Evolutionary conservation across 2,113 vertebrate genomes (phyloP).

Genomic region (Halichoerus grypus): DNA sequence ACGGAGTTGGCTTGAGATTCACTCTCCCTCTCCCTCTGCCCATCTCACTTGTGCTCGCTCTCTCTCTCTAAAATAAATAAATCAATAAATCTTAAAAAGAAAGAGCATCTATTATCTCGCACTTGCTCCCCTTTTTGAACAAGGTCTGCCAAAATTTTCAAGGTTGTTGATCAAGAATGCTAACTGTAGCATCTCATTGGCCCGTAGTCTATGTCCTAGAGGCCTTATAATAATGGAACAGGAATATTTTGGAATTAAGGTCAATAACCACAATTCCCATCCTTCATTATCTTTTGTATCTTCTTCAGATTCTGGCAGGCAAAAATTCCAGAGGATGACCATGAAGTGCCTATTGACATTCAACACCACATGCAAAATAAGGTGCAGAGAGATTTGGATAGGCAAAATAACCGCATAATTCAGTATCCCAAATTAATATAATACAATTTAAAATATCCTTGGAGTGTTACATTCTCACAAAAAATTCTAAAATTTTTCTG

Average conservation of each 20-base stretch:
- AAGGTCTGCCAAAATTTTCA: constrained; percentile 1
- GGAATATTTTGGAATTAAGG: constrained; percentile 46
- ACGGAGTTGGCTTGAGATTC: not conserved
- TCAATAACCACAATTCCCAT: constrained; percentile 35
- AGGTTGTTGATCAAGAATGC: not conserved
- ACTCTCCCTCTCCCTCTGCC: not conserved
- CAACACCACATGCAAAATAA: not conserved
- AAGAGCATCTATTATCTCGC: not conserved
- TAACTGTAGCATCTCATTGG: not conserved
- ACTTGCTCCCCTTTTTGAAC: not conserved
- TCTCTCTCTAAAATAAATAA: not conserved
- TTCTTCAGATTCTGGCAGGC: constrained; percentile 40
- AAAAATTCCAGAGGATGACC: not conserved
- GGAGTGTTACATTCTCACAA: constrained; percentile 42
- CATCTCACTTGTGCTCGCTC: not conserved
- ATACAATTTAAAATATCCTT: not conserved
- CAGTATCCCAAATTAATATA: constrained; percentile 36
- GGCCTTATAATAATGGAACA: not conserved
- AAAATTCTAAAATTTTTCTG: constrained; percentile 43
- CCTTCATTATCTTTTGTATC: constrained; percentile 33
- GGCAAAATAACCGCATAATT: not conserved
- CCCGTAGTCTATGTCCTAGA: not conserved
- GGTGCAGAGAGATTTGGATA: not conserved
- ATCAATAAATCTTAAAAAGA: not conserved
- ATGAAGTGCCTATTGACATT: not conserved